Percentiles rank a stretch among this genome's conserved stretches.
phyloP scores from a whole-genome alignment of 2,113 vertebrate species.

The Hyperoodon ampullatus region DNA sequence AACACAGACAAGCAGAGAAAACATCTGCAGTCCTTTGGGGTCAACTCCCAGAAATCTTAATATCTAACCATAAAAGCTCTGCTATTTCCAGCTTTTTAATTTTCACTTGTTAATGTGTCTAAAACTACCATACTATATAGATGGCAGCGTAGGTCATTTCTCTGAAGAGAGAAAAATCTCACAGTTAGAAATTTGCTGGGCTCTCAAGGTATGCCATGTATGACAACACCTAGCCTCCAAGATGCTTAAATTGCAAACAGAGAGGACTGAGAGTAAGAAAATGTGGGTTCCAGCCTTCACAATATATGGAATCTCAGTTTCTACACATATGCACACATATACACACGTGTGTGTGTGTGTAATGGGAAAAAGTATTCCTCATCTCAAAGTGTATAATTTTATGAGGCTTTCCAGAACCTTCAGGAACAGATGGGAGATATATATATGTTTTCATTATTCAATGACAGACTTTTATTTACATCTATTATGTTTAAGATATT shows the following conservation, averaged over 20 bases:
- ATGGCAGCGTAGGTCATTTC: not conserved
- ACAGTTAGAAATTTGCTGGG: not conserved
- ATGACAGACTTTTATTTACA: not conserved
- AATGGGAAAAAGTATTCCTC: not conserved
- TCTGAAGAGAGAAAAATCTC: not conserved
- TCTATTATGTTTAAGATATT: not conserved
- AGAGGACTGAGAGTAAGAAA: not conserved
- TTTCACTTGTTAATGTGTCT: conserved; percentile 54
- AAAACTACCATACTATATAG: not conserved
- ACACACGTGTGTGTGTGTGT: not conserved
- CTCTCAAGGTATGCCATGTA: not conserved
- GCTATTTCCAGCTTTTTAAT: conserved; percentile 12
- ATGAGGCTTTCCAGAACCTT: not conserved
- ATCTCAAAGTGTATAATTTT: not conserved
- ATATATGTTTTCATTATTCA: not conserved
- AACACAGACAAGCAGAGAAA: not conserved
- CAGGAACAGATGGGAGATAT: not conserved
- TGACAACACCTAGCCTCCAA: not conserved
- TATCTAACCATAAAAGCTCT: not conserved
- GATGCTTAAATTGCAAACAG: not conserved
- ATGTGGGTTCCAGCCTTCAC: not conserved
- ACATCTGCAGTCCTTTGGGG: not conserved
- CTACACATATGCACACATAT: not conserved
- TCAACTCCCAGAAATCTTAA: conserved; percentile 25
- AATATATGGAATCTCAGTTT: not conserved